Evolutionary conservation across 2,113 vertebrate species (phyloP), one percentile per base, ranked within the genome.

Genomic region (Engraulis encrasicolus): DNA sequence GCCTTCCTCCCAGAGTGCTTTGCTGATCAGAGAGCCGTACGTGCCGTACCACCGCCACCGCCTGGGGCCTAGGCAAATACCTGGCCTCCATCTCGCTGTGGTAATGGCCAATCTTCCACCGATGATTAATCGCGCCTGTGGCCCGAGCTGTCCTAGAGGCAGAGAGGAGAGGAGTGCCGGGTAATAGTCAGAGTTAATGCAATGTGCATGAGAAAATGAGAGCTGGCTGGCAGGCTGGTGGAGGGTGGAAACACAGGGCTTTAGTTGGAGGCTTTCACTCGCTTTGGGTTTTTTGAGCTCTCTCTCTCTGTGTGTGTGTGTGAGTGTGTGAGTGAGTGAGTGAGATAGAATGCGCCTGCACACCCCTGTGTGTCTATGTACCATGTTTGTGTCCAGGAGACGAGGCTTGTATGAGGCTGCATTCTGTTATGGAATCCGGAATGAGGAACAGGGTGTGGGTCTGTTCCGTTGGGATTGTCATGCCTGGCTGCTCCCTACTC

Each of bases 61-160:
- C 85, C 78, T 52, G 19, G 23, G 78, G 82, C 78, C 66, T 81
- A 78, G 50, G 18, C 82, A 80, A 61, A 86, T 77, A 61, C 54
- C 66, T 79, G 45, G 66, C 66, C 31, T 74, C 27, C 61, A 71
- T 81, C 66, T 81, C 78, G 78, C 77, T 78, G 78, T 78, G 74
- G 78, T 80, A 86, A 83, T 83, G 79, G 78, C 36, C 81, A 86
- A 49, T 50, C 81, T 83, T 77, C 48, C 61, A 54, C 78, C 77
- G 61, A 81, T 86, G 82, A 83, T 83, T 86, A 81, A 83, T 86
- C 77, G 37, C 58, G 61, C 36, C 82, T 50, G 83, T 81, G 34
- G 58, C 82, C 78, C 58, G 18, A 36, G 50, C 74, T 83, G 78
- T 79, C 82, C 77, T 37, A 20, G 77, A 79, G 82, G 77, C 81